phyloP scores from a whole-genome alignment of 2,113 vertebrate species.

The Takifugu flavidus region DNA sequence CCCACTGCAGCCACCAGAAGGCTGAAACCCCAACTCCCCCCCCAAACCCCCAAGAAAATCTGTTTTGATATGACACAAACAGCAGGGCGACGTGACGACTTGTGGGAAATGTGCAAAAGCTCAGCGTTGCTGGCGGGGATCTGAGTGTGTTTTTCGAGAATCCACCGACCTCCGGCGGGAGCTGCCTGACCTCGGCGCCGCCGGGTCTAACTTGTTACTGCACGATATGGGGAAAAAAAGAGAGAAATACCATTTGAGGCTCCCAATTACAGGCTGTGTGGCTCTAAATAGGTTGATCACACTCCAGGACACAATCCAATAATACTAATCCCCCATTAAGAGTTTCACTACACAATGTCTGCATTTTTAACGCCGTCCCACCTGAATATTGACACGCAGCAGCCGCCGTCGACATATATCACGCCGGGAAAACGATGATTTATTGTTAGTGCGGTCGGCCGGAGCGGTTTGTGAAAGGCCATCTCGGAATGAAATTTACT shows the following conservation, averaged over 20 bases:
- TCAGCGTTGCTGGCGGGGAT: conserved; percentile 18
- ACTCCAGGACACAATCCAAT: too few species aligned
- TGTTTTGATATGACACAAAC: conserved; percentile 56
- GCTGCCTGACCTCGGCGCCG: conserved; percentile 39
- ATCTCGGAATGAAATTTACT: conserved; percentile 11
- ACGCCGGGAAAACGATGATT: not conserved
- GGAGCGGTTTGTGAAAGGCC: conserved; percentile 4
- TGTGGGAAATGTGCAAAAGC: conserved; percentile 41
- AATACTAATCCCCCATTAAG: too few species aligned
- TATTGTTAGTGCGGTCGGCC: not conserved
- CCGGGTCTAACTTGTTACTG: conserved; percentile 14
- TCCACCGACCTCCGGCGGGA: conserved; percentile 43
- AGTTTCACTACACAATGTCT: too few species aligned
- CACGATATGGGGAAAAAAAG: not conserved
- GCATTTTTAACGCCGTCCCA: too few species aligned
- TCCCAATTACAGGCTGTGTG: not conserved
- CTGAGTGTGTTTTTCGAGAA: conserved; percentile 42
- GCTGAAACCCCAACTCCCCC: conserved; percentile 10
- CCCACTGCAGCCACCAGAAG: conserved; percentile 66
- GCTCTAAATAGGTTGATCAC: too few species aligned
- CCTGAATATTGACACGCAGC: too few species aligned
- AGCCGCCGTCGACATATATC: not conserved
- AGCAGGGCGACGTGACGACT: conserved; percentile 54
- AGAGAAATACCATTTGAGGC: conserved; percentile 8
- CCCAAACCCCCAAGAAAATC: conserved; percentile 15